Evolutionary conservation across 2,113 vertebrate genomes (phyloP).

Genomic region (Fregetta grallaria): DNA sequence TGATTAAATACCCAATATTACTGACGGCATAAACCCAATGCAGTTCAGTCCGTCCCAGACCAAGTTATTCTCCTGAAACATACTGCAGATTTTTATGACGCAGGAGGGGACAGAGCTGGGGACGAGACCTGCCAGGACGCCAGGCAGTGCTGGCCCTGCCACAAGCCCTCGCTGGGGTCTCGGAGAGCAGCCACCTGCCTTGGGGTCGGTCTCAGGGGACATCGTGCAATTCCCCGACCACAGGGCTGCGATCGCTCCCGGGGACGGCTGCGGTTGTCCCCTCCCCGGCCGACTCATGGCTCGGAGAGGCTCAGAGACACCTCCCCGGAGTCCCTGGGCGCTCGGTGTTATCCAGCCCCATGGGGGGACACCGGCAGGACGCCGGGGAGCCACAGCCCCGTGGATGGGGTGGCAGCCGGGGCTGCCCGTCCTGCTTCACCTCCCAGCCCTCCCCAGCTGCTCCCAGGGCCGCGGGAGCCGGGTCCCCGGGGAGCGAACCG

Average conservation of each 20-base stretch:
- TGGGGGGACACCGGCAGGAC: background rate
- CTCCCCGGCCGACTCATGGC: background rate
- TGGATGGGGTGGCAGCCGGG: background rate
- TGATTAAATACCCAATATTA: accelerated
- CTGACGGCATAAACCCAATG: accelerated
- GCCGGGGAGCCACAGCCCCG: background rate
- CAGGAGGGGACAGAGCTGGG: background rate
- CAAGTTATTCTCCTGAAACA: background rate
- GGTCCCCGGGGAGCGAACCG: background rate
- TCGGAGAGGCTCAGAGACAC: background rate
- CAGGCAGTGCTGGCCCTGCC: background rate
- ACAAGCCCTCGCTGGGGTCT: background rate
- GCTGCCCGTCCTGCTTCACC: background rate
- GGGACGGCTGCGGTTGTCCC: background rate
- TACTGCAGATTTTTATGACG: background rate
- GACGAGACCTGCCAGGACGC: background rate
- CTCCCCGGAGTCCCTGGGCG: background rate
- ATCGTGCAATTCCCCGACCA: background rate
- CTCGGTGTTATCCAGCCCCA: background rate
- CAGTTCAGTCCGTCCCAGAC: background rate
- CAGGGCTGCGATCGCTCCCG: background rate
- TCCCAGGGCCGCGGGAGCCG: background rate
- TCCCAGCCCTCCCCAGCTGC: background rate
- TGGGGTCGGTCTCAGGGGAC: background rate
- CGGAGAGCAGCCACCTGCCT: background rate